A percentile compares a stretch with the other conserved stretches of the same genome.
These are phyloP conservation scores for Ophion ventricosus DNA, from an alignment of 2,888 invertebrate genomes.

Conservation along the genomic window DNA sequence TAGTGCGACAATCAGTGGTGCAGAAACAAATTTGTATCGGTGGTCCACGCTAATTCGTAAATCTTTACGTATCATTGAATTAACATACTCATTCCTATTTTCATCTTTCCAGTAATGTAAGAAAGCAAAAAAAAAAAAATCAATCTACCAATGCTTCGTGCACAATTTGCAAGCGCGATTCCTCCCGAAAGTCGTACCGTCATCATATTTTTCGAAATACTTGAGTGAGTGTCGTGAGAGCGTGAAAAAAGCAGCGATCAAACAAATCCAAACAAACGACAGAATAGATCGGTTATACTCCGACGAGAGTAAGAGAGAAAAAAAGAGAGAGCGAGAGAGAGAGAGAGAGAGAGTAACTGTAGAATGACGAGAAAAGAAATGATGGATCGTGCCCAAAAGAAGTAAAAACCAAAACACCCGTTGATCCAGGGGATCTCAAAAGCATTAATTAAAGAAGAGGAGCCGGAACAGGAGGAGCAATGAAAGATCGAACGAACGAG, in stretches of 20 bases:
- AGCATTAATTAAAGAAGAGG: conserved; percentile 46
- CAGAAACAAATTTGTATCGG: not conserved
- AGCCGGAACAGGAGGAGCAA: conserved; percentile 49
- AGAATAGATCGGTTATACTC: conserved; percentile 30
- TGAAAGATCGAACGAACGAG: conserved; percentile 62
- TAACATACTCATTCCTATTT: not conserved
- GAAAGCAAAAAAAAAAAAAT: not conserved
- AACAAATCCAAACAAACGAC: conserved; percentile 37
- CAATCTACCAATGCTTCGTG: not conserved
- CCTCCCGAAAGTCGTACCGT: not conserved
- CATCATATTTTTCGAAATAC: not conserved
- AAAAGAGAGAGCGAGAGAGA: not conserved
- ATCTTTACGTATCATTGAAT: not conserved
- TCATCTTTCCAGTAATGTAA: not conserved
- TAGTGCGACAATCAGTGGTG: not conserved
- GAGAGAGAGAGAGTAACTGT: not conserved
- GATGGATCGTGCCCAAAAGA: conserved; percentile 43
- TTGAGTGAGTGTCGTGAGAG: not conserved
- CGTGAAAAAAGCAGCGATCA: conserved; percentile 37
- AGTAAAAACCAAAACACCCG: conserved; percentile 3
- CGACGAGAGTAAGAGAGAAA: not conserved
- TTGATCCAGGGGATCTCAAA: conserved; percentile 30
- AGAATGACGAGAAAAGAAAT: conserved; percentile 13
- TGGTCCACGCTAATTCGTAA: not conserved
- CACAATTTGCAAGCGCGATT: not conserved